A percentile compares a stretch with the other conserved stretches of the same genome.
phyloP scores from a whole-genome alignment of 2,888 invertebrate species.

The Coleophora deauratella region DNA sequence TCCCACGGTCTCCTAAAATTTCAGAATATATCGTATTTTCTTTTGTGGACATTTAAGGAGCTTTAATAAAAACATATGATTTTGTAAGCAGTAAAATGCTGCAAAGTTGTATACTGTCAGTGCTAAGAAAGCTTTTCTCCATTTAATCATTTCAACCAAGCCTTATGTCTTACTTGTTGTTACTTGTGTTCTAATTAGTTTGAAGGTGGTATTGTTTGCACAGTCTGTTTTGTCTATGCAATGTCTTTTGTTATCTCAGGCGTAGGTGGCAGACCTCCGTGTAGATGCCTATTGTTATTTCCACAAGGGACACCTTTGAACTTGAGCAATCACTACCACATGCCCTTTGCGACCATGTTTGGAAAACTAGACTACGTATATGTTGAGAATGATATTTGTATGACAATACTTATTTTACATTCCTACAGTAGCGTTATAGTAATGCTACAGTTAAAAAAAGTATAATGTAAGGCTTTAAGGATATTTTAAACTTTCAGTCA shows the following conservation, averaged over 20 bases:
- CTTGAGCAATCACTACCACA: conserved; percentile 29
- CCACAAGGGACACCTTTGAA: conserved; percentile 40
- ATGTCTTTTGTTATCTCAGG: conserved; percentile 24
- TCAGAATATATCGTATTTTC: background rate
- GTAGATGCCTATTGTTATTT: conserved; percentile 25
- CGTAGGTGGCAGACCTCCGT: conserved; percentile 25
- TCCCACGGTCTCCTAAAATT: conserved; percentile 44
- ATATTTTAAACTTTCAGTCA: no score
- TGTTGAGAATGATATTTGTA: background rate
- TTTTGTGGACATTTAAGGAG: no score
- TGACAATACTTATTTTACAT: no score
- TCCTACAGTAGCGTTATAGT: no score
- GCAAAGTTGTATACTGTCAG: no score
- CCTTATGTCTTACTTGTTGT: no score
- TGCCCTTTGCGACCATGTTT: conserved; percentile 9
- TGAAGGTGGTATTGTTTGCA: conserved; percentile 19
- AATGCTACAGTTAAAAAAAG: no score
- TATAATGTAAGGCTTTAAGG: no score
- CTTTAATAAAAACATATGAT: no score
- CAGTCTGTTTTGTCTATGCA: conserved; percentile 21
- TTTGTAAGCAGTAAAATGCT: no score
- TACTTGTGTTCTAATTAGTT: conserved; percentile 1
- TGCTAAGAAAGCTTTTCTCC: no score
- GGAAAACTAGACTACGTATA: background rate
- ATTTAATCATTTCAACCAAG: no score